Conservation (phyloP, 2,888 invertebrate species). For the Polyploca ridens region DNA sequence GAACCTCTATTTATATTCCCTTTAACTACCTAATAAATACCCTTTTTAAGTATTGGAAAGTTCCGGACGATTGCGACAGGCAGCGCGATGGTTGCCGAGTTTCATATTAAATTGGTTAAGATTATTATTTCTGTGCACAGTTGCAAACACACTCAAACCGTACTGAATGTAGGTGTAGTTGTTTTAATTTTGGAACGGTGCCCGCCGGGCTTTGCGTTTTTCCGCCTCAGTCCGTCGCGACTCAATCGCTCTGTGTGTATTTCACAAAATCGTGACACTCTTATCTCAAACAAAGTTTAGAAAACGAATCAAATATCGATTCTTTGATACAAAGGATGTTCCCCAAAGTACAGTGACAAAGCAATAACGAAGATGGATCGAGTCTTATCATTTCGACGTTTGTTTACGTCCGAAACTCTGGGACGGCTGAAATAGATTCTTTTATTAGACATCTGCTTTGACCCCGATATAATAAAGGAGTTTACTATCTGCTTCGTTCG, state of each 20-base stretch:
- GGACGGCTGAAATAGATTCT: slow-evolving; percentile 76
- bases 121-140: slow-evolving; percentile 50
- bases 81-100: slow-evolving; percentile 21
- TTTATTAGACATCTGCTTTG: slow-evolving; percentile 72
- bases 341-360: slow-evolving; percentile 28
- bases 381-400: slow-evolving; percentile 43
- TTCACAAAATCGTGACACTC: slow-evolving; percentile 54
- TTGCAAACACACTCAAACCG: slow-evolving; percentile 54
- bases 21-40: too few species aligned
- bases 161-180: slow-evolving; percentile 67
- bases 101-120: slow-evolving; percentile 45
- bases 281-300: slow-evolving; percentile 16
- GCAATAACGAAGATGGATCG: slow-evolving; percentile 52
- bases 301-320: slow-evolving; percentile 9
- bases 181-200: slow-evolving; percentile 79
- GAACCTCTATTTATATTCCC: too few species aligned
- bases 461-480: slow-evolving; percentile 65
- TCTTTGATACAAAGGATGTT: slow-evolving; percentile 27
- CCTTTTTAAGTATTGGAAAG: neutral
- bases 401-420: slow-evolving; percentile 62
- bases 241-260: slow-evolving; percentile 47
- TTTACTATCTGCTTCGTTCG: slow-evolving; percentile 54
- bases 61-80: neutral
- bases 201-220: slow-evolving; percentile 70
- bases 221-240: slow-evolving; percentile 60